A percentile compares a stretch with the other conserved stretches of the same genome.
These are phyloP conservation scores for Lucilia sericata DNA, from an alignment of 1,140 invertebrate species.

Conservation along the genomic window DNA sequence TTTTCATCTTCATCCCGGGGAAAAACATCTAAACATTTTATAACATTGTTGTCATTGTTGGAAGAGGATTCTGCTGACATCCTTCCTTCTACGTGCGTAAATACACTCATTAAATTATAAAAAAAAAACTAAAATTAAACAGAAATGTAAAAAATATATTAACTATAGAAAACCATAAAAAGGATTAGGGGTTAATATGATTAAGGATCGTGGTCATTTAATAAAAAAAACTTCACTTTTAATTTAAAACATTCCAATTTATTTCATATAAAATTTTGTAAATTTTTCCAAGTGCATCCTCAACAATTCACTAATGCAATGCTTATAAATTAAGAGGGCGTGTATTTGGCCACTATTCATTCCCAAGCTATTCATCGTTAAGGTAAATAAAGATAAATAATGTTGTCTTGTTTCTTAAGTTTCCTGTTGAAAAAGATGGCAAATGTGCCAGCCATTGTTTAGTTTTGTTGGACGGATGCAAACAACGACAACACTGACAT, in stretches of 20 bases:
- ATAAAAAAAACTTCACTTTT: too few relatives aligned
- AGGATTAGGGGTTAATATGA: too few relatives aligned
- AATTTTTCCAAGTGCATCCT: neutral
- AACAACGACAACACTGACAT: neutral
- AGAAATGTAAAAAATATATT: too few relatives aligned
- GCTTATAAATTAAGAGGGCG: constrained; percentile 4
- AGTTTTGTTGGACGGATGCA: neutral
- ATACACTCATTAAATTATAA: too few relatives aligned
- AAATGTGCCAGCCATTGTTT: constrained; percentile 19
- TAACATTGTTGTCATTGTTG: constrained; percentile 6
- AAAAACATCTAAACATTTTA: neutral
- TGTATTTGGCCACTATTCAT: neutral
- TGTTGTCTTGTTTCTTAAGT: constrained; percentile 14
- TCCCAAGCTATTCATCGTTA: neutral
- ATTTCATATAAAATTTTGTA: too few relatives aligned
- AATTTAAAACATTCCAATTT: too few relatives aligned
- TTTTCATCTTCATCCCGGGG: too few relatives aligned
- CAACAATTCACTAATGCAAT: neutral
- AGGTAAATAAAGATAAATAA: constrained; percentile 27
- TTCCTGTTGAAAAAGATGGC: constrained; percentile 18
- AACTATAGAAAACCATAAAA: too few relatives aligned
- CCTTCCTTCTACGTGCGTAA: too few relatives aligned
- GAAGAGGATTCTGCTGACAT: too few relatives aligned
- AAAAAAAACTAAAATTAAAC: too few relatives aligned
- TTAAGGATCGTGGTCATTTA: too few relatives aligned